Evolutionary conservation across 64 coral and sea anemone species (phyloP), one percentile per base, ranked within the genome.

Genomic region (Cladopsammia gracilis): DNA sequence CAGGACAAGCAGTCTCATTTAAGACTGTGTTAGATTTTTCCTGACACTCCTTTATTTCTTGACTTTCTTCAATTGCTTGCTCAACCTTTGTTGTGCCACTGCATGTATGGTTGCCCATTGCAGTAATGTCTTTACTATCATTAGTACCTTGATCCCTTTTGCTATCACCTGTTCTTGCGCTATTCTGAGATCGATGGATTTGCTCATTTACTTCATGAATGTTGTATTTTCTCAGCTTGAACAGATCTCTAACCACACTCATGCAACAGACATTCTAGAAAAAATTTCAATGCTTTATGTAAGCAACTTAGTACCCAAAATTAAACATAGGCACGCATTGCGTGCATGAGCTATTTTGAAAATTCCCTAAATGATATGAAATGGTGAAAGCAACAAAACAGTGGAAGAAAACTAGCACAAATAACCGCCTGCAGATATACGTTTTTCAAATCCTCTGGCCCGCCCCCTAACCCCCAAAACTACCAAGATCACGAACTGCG

Each of bases 211-310:
- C 69, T 45, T 96, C 91, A 74, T 94, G 94, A 43, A 99, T 93
- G 16, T 99, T 99, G 88, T 99, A 99, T 58, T 85, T 99, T 66
- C 93, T 96, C 26, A 96, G 64, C 45, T 60, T 91, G 26, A 90
- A 88, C 43, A 91, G 92, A 86, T 99, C 94, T 46, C 94, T 88
- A 13, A 99, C 94, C 56, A 94, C 88, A 76, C 87, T 89, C 20
- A 99, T 82, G 66, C 94, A 96, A 56, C 98, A 99, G 15, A 99
- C 76, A 84, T 85, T 96, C 98, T 99, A 43, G 15, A 50, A 66
- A 23, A n/a, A 46, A 34, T 14, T n/a, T 25, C n/a, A 24, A 64
- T 58, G 34, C 7, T 56, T 56, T 6, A 10, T 56, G 53, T 56
- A 12, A 56, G 34, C 53, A 56, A 56, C 53, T 10, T 54, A n/a